These are phyloP conservation scores for Lasioglossum figueresi DNA, from an alignment of 2,888 invertebrate genomes.

Conservation along the genomic window DNA sequence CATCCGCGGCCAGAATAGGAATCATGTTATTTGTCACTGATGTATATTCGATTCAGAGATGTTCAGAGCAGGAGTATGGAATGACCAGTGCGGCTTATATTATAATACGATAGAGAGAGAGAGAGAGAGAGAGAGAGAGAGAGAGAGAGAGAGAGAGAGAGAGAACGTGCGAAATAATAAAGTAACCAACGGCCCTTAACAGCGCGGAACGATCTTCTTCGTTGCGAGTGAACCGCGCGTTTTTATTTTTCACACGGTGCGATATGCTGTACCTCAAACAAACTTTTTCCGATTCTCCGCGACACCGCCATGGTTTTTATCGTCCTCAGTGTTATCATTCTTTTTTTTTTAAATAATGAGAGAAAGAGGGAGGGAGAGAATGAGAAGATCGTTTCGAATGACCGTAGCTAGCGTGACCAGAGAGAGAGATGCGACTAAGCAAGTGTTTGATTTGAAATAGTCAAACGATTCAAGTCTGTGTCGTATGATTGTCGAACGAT, in stretches of 20 bases:
- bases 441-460: slow-evolving; percentile 56
- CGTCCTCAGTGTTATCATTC: slow-evolving; percentile 2
- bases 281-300: slow-evolving; percentile 22
- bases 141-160: background rate
- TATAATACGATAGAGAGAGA: slow-evolving; percentile 49
- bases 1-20: slow-evolving; percentile 16
- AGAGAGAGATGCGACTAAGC: slow-evolving; percentile 45
- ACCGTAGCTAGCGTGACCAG: slow-evolving; percentile 68
- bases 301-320: slow-evolving; percentile 16
- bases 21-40: slow-evolving; percentile 27
- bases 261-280: slow-evolving; percentile 19
- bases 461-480: slow-evolving; percentile 57
- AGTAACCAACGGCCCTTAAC: slow-evolving; percentile 43
- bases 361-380: background rate
- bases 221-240: slow-evolving; percentile 24
- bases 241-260: slow-evolving; percentile 34
- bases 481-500: slow-evolving; percentile 51
- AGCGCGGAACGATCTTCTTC: slow-evolving; percentile 54
- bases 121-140: background rate
- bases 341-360: slow-evolving; percentile 33
- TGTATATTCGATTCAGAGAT: slow-evolving; percentile 6
- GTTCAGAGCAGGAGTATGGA: slow-evolving; percentile 36
- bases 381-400: slow-evolving; percentile 72
- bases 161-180: slow-evolving; percentile 45
- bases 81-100: slow-evolving; percentile 52